These are phyloP conservation scores for Paracentrotus lividus DNA, from an alignment of 53 echinoderm and acorn worm species.

Conservation along the genomic window DNA sequence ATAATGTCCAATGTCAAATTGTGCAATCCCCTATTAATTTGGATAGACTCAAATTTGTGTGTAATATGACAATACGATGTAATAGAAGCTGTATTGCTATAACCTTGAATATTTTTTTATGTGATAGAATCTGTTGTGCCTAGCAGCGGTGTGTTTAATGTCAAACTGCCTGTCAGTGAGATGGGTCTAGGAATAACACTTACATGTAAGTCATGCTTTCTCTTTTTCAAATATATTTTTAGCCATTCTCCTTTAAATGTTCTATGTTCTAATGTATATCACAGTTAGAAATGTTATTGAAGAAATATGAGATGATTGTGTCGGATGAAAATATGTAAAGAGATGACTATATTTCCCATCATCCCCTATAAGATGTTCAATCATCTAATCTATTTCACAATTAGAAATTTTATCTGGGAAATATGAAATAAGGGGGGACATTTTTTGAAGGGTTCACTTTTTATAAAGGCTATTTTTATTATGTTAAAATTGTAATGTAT, in stretches of 20 bases:
- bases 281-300: no score
- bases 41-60: no score
- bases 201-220: conserved; percentile 78
- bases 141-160: conserved; percentile 94
- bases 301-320: not conserved
- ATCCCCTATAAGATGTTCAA: no score
- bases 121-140: conserved; percentile 95
- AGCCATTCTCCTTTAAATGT: not conserved
- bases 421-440: no score
- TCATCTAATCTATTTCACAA: no score
- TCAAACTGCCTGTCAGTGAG: conserved; percentile 92
- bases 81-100: not conserved
- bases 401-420: no score
- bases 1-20: not conserved
- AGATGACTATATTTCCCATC: no score
- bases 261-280: no score
- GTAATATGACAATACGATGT: not conserved
- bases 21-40: no score
- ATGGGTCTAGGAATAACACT: conserved; percentile 95
- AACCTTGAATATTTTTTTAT: not conserved
- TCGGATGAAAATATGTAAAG: not conserved
- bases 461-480: no score
- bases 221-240: not conserved
- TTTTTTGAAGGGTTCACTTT: no score
- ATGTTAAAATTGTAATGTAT: no score